phyloP scores from a whole-genome alignment of 2,888 invertebrate species.

The Heliconius charithonia region DNA sequence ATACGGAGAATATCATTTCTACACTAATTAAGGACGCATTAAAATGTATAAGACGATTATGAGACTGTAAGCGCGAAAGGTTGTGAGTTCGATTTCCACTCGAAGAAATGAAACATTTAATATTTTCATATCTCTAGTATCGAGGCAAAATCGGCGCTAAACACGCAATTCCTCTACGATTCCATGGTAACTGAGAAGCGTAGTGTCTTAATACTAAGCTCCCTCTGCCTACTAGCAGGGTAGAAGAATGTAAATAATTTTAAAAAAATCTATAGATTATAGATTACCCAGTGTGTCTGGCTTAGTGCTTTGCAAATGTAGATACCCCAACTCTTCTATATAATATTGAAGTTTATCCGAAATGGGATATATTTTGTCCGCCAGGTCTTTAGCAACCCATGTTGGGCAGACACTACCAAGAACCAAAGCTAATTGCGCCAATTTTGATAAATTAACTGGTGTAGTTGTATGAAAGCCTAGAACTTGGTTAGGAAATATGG shows the following conservation, averaged over 20 bases:
- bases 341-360: constrained; percentile 59
- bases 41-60: too few relatives aligned
- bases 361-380: constrained; percentile 81
- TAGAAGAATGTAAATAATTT: neutral
- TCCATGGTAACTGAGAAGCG: neutral
- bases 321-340: constrained; percentile 83
- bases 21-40: too few relatives aligned
- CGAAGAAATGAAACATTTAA: neutral
- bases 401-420: constrained; percentile 80
- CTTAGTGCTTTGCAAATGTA: constrained; percentile 91
- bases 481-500: constrained; percentile 85
- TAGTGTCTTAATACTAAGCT: neutral
- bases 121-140: neutral
- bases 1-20: too few relatives aligned
- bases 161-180: neutral
- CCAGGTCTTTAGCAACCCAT: constrained; percentile 73
- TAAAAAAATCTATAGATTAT: constrained; percentile 39
- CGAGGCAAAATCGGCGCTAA: too few relatives aligned
- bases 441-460: constrained; percentile 69
- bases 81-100: neutral
- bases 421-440: constrained; percentile 60
- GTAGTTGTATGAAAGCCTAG: constrained; percentile 86
- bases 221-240: too few relatives aligned
- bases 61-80: neutral
- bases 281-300: constrained; percentile 92